A percentile compares a stretch with the other conserved stretches of the same genome.
Conservation (phyloP, 2,888 invertebrate species). For the Noctua janthe region DNA sequence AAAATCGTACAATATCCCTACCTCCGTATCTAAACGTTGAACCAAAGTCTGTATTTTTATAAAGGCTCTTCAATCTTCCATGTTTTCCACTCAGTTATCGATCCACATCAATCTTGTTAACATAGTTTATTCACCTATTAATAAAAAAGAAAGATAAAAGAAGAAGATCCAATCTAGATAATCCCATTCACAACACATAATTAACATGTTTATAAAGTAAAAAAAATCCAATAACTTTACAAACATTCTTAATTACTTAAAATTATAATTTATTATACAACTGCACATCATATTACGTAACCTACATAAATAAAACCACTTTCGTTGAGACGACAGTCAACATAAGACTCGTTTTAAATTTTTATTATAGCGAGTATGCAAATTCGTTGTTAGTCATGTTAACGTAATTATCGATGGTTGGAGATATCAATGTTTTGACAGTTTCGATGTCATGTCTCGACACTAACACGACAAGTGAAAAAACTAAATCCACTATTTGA, state of each 20-base stretch:
- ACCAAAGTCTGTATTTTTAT: background rate
- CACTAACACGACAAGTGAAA: constrained; percentile 4
- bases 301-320: constrained; percentile 53
- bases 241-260: constrained; percentile 43
- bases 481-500: background rate
- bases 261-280: constrained; percentile 54
- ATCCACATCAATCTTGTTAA: background rate
- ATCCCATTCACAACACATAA: constrained; percentile 50
- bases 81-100: background rate
- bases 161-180: constrained; percentile 49
- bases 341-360: constrained; percentile 46
- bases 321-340: constrained; percentile 50
- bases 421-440: constrained; percentile 41
- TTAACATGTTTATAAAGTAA: constrained; percentile 38
- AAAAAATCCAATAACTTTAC: constrained; percentile 43
- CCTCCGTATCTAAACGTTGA: background rate
- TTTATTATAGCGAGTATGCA: constrained; percentile 51
- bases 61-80: background rate
- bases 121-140: background rate
- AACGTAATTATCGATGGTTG: constrained; percentile 27
- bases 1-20: background rate
- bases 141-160: constrained; percentile 29
- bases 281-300: constrained; percentile 54
- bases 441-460: constrained; percentile 13
- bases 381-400: constrained; percentile 39